phyloP scores from a whole-genome alignment of 2,797 vertebrate genomes.

The Enteromius viviparus region DNA sequence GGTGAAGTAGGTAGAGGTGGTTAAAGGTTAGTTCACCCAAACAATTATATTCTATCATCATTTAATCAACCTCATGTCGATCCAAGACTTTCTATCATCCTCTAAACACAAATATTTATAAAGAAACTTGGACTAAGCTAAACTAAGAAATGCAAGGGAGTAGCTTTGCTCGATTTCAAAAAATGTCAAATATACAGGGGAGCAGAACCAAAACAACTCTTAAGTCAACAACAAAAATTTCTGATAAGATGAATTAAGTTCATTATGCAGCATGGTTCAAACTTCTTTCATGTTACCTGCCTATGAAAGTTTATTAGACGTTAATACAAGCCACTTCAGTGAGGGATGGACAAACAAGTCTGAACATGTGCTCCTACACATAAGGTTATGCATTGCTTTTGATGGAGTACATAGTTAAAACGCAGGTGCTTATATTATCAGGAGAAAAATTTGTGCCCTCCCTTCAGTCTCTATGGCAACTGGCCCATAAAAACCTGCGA shows the following conservation, averaged over 20 bases:
- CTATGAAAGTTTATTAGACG: not conserved
- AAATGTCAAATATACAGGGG: not conserved
- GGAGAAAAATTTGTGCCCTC: slow-evolving; percentile 42
- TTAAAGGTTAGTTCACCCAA: not conserved
- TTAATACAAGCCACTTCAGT: slow-evolving; percentile 2
- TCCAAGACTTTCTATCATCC: too few relatives aligned
- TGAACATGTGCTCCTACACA: slow-evolving; percentile 31
- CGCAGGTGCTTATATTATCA: slow-evolving; percentile 45
- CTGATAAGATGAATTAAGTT: slow-evolving; percentile 20
- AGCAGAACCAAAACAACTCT: slow-evolving; percentile 1
- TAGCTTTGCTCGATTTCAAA: slow-evolving; percentile 22
- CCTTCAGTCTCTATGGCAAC: slow-evolving; percentile 58
- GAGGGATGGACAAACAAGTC: slow-evolving; percentile 22
- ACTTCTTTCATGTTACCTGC: slow-evolving; percentile 6
- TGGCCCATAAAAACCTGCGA: slow-evolving; percentile 56
- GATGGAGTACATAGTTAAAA: slow-evolving; percentile 43
- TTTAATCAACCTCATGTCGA: too few relatives aligned
- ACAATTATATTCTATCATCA: not conserved
- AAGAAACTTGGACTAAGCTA: not conserved
- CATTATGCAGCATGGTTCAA: not conserved
- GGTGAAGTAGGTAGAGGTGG: not conserved
- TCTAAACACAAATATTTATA: too few relatives aligned
- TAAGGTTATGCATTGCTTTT: slow-evolving; percentile 24
- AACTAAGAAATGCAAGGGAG: slow-evolving; percentile 4
- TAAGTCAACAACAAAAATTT: not conserved